Conservation (phyloP, 2,888 invertebrate genomes). For the Scaptomyza caliginosa region DNA sequence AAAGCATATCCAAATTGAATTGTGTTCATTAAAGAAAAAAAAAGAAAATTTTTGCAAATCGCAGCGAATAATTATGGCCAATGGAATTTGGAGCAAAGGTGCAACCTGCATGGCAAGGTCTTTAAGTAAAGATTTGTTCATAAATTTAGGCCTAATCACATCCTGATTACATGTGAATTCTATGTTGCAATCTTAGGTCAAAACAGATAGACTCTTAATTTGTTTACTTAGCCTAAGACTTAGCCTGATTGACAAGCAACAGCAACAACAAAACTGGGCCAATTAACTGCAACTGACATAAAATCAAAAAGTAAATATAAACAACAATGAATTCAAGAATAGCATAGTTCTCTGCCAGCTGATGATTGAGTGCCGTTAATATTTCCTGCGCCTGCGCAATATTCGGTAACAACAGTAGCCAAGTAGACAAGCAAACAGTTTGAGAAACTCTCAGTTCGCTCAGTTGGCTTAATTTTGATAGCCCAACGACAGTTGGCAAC, state of each 20-base stretch:
- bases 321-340: conserved; percentile 41
- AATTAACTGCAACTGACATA: conserved; percentile 69
- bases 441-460: neutral
- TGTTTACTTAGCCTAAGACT: conserved; percentile 65
- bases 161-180: conserved; percentile 65
- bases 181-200: conserved; percentile 63
- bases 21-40: conserved; percentile 15
- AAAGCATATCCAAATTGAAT: conserved; percentile 45
- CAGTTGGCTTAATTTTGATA: conserved; percentile 68
- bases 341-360: neutral
- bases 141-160: conserved; percentile 48
- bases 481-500: conserved; percentile 61
- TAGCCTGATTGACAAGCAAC: conserved; percentile 58
- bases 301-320: conserved; percentile 76
- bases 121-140: neutral
- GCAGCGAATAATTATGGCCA: conserved; percentile 45
- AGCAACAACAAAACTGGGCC: conserved; percentile 41
- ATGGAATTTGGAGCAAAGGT: conserved; percentile 53
- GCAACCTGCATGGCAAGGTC: conserved; percentile 30
- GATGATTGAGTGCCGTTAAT: conserved; percentile 47
- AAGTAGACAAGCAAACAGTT: conserved; percentile 24
- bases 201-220: conserved; percentile 45
- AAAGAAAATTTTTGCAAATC: conserved; percentile 41
- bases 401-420: conserved; percentile 37
- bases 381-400: conserved; percentile 65